phyloP scores from a whole-genome alignment of 2,797 vertebrate genomes.

The Onychomys torridus region DNA sequence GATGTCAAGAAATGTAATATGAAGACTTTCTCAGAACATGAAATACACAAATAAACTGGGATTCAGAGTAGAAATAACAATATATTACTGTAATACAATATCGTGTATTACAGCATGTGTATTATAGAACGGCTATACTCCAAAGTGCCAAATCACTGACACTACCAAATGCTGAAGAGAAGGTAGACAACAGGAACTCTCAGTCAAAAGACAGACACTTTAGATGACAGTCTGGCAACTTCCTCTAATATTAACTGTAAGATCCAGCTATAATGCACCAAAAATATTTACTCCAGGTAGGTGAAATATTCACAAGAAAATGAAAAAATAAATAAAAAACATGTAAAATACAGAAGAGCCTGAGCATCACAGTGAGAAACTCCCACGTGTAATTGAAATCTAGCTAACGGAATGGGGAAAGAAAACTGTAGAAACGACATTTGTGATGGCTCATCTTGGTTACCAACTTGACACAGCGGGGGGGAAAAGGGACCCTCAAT shows the following conservation, averaged over 20 bases:
- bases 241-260: not conserved
- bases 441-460: not conserved
- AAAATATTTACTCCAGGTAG: not conserved
- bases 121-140: not conserved
- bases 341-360: not conserved
- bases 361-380: not conserved
- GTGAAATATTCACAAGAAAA: not conserved
- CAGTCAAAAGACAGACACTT: not conserved
- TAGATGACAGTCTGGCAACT: not conserved
- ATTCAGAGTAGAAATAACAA: not conserved
- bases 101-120: not conserved
- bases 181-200: not conserved
- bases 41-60: not conserved
- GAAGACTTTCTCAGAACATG: not conserved
- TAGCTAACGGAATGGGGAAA: not conserved
- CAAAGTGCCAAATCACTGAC: not conserved
- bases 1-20: not conserved
- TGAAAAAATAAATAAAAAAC: not conserved
- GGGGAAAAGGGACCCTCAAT: not conserved
- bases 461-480: too few species aligned
- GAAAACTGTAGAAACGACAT: not conserved
- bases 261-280: not conserved
- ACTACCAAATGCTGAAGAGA: not conserved
- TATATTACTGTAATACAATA: not conserved
- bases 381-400: not conserved